Percentiles rank a stretch among this genome's conserved stretches.
Evolutionary conservation across 2,797 vertebrate species (phyloP).

Genomic region (Trachurus trachurus): DNA sequence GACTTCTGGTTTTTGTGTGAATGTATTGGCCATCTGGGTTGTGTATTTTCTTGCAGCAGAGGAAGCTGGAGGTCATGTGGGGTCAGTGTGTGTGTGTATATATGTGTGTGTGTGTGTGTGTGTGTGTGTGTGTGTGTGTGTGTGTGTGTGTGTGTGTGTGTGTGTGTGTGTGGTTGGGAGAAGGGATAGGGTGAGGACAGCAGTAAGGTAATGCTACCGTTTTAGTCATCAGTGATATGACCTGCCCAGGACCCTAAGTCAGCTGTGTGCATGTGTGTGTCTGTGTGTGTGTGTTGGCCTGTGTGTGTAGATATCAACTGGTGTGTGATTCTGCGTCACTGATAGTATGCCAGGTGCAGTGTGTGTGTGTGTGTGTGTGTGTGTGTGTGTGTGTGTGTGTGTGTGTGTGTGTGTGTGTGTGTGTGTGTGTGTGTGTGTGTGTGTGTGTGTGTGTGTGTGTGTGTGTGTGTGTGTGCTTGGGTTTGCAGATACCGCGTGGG

Average conservation of each 20-base stretch:
- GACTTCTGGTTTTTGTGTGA: not conserved
- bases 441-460: conserved; percentile 4
- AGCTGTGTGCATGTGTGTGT: conserved; percentile 37
- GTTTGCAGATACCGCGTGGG: conserved; percentile 44
- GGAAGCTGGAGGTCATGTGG: not conserved
- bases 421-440: not conserved
- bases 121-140: conserved; percentile 33
- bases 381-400: not conserved
- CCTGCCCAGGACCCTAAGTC: conserved; percentile 48
- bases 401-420: conserved; percentile 4
- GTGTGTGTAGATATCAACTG: conserved; percentile 28
- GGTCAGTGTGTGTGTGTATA: conserved; percentile 20
- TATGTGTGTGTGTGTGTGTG: conserved; percentile 34
- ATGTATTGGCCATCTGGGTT: not conserved
- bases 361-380: conserved; percentile 15
- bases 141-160: conserved; percentile 26
- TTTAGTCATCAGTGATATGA: conserved; percentile 71
- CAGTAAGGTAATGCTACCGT: conserved; percentile 40
- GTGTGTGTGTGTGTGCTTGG: conserved; percentile 19
- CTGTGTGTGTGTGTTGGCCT: conserved; percentile 7
- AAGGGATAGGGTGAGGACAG: conserved; percentile 4
- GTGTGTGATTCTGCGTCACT: conserved; percentile 26
- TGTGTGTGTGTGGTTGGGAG: conserved; percentile 27
- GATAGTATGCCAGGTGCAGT: conserved; percentile 20
- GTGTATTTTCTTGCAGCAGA: not conserved